These are phyloP conservation scores for Zygaena filipendulae DNA, from an alignment of 2,888 invertebrate species.

Conservation along the genomic window DNA sequence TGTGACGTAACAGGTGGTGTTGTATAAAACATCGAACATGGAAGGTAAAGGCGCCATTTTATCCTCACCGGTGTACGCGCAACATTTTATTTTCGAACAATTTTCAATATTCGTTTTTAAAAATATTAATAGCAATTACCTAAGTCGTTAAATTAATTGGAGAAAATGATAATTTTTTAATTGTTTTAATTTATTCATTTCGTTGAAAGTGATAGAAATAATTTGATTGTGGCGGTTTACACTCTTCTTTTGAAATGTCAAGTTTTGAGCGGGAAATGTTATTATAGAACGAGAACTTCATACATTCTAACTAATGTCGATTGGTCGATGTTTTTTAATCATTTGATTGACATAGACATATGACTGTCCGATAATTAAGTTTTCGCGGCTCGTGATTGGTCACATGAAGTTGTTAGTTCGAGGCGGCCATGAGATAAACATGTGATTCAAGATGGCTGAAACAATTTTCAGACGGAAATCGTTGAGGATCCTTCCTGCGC, in stretches of 20 bases:
- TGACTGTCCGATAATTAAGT: constrained; percentile 29
- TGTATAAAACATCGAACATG: constrained; percentile 50
- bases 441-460: constrained; percentile 62
- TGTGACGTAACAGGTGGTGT: constrained; percentile 57
- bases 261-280: constrained; percentile 27
- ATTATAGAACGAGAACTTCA: constrained; percentile 15
- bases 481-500: constrained; percentile 22
- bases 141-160: no score
- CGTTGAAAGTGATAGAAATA: no score
- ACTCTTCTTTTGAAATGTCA: no score
- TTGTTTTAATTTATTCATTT: no score
- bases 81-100: no score
- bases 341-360: no score
- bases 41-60: constrained; percentile 47
- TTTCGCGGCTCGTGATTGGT: constrained; percentile 44
- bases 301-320: constrained; percentile 22
- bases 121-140: no score
- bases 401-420: constrained; percentile 35
- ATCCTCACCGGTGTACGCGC: no score
- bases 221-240: no score
- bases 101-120: no score
- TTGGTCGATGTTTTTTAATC: constrained; percentile 29
- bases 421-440: constrained; percentile 42
- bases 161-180: no score
- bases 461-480: constrained; percentile 31